Conservation (phyloP, 1,140 invertebrate genomes). For the Achatina immaculata region DNA sequence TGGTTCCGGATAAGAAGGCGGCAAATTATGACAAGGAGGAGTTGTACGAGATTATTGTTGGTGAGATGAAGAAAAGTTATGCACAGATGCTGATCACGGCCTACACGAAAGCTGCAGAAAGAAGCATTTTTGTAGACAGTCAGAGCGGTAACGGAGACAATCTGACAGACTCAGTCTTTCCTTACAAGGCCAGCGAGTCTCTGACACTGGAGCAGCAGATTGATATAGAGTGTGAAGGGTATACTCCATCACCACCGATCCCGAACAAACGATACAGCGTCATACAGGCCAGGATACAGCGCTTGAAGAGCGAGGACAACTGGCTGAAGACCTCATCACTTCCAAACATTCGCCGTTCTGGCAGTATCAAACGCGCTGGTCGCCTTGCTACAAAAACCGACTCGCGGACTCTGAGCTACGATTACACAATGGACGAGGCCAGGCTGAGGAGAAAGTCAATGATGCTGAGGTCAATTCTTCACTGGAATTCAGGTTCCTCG, state of each 20-base stretch:
- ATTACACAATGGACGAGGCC: constrained; percentile 40
- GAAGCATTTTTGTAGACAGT: constrained; percentile 31
- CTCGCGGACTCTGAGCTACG: constrained; percentile 21
- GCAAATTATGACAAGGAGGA: constrained; percentile 47
- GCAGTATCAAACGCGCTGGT: constrained; percentile 20
- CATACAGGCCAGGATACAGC: constrained; percentile 41
- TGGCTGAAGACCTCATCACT: constrained; percentile 64
- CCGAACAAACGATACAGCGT: constrained; percentile 32
- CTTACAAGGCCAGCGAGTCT: constrained; percentile 37
- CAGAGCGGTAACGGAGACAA: constrained; percentile 19
- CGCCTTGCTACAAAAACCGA: background rate
- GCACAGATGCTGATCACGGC: constrained; percentile 29
- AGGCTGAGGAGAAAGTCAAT: constrained; percentile 35
- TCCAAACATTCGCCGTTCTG: constrained; percentile 53
- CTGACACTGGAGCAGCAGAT: constrained; percentile 38
- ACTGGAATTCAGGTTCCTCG: constrained; percentile 33
- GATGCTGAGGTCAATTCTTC: constrained; percentile 29
- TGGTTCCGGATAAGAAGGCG: constrained; percentile 50
- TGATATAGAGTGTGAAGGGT: constrained; percentile 38
- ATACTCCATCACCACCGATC: constrained; percentile 32
- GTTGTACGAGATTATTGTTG: constrained; percentile 58
- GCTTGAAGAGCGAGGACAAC: constrained; percentile 36
- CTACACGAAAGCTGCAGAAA: constrained; percentile 39
- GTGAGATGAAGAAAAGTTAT: constrained; percentile 63
- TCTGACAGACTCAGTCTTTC: constrained; percentile 33